Evolutionary conservation across 1,140 invertebrate genomes (phyloP).

Genomic region (Penaeus indicus): DNA sequence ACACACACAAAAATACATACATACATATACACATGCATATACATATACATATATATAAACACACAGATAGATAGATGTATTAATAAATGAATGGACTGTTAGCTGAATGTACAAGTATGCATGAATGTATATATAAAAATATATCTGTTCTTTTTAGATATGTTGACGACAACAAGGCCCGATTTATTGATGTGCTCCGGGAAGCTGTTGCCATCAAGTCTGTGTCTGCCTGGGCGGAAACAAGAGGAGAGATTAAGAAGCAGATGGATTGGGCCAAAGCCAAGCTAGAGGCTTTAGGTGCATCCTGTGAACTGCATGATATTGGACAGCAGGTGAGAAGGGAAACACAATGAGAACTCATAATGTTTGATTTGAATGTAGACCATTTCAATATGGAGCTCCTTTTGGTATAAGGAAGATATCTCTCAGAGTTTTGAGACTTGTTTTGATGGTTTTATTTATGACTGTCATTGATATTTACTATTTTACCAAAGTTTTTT

Average conservation of each 20-base stretch:
- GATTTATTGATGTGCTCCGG: conserved; percentile 84
- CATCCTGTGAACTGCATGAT: conserved; percentile 82
- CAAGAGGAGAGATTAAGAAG: conserved; percentile 79
- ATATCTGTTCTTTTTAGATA: conserved; percentile 73
- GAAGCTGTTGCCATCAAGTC: conserved; percentile 95
- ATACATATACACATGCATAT: no score
- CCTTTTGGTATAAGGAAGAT: no score
- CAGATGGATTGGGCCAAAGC: conserved; percentile 87
- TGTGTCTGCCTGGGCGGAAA: conserved; percentile 91
- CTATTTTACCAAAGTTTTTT: no score
- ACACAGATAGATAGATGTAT: neutral
- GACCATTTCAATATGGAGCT: no score
- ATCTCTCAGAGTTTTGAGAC: no score
- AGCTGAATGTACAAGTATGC: neutral
- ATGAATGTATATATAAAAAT: no score
- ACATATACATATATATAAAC: no score
- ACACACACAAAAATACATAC: no score
- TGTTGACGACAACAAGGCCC: conserved; percentile 82
- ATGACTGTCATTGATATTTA: no score
- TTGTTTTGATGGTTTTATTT: no score
- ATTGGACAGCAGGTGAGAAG: conserved; percentile 79
- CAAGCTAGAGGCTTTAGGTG: conserved; percentile 83
- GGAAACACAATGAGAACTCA: neutral
- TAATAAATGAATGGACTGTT: neutral
- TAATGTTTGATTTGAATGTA: conserved; percentile 10